Evolutionary conservation across 2,888 invertebrate genomes (phyloP), one percentile per base, ranked within the genome.

Genomic region (Corbicula japonica): DNA sequence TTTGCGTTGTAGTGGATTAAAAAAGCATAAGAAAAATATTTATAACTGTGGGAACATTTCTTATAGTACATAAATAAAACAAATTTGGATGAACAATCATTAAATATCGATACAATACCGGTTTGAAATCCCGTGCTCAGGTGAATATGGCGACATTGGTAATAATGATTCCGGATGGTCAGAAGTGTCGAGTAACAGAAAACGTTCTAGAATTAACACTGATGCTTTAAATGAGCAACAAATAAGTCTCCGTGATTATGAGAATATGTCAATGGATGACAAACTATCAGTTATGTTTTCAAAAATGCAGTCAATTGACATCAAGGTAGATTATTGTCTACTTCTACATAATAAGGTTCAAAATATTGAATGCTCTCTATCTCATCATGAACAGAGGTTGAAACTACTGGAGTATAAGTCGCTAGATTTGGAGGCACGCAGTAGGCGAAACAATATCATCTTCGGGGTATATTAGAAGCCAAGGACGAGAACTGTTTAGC

Each of bases 321-420:
- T 26, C 5, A 50, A 50, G 26, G 50, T 50, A 26, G 50, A 50
- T 50, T 21, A 50, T 26, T 50, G 50, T 50, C n/a, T 50, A 8
- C 21, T 6, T 26, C 26, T 50, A n/a, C 50, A 50, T 26, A 50
- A 15, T 26, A 2, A 50, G 26, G 50, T 50, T 21, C 21, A 50
- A 50, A 26, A 21, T 1, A 50, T 50, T 10, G 50, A 50, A 18
- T 8, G 26, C 8, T 50, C 50, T 26, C 23, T 50, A 15, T 50
- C 8, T 18, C 50, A 50, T 26, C 50, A 50, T 50, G 50, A 50
- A 5, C 5, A 26, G 50, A 50, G n/a, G 26, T 10, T 50, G 50
- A 50, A 18, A 50, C 26, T 50, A 50, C 50, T 50, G 12, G 50
- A 50, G 26, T 50, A 50, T n/a, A 50, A 50, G n/a, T 50, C 50